These are phyloP conservation scores for Scotopteryx bipunctaria DNA, from an alignment of 2,888 invertebrate species.

Conservation along the genomic window DNA sequence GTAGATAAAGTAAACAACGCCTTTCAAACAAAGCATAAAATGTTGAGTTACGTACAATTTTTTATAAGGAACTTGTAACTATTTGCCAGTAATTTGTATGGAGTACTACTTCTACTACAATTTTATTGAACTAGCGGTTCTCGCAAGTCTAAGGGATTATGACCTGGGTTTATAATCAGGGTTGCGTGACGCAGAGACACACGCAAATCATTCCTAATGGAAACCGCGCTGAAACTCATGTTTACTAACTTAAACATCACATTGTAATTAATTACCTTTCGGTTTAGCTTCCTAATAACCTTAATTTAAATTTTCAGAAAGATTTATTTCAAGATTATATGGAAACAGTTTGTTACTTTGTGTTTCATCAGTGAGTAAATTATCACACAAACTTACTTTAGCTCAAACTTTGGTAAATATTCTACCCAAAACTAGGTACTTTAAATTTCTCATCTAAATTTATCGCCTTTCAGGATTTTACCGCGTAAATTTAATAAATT, in stretches of 20 bases:
- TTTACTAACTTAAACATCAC: slow-evolving; percentile 7
- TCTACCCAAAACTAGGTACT: neutral
- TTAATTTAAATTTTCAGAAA: too few species aligned
- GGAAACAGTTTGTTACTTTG: too few species aligned
- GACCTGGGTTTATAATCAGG: slow-evolving; percentile 7
- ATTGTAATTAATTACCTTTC: neutral
- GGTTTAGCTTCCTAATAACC: too few species aligned
- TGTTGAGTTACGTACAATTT: too few species aligned
- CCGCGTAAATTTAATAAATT: slow-evolving; percentile 22
- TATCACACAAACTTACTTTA: too few species aligned
- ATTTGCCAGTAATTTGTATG: too few species aligned
- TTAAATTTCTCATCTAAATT: slow-evolving; percentile 10
- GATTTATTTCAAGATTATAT: too few species aligned
- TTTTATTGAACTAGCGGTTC: neutral
- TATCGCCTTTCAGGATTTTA: slow-evolving; percentile 25
- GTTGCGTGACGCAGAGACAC: slow-evolving; percentile 34
- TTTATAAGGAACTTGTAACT: too few species aligned
- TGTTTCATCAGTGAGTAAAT: too few species aligned
- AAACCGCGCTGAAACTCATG: slow-evolving; percentile 38
- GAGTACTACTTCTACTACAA: too few species aligned
- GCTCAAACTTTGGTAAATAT: neutral
- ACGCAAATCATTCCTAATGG: slow-evolving; percentile 49
- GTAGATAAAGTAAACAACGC: too few species aligned
- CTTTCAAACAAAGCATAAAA: too few species aligned
- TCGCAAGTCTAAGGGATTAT: slow-evolving; percentile 1